Evolutionary conservation across 1,140 invertebrate species (phyloP), one percentile per base, ranked within the genome.

Genomic region (Ruditapes philippinarum): DNA sequence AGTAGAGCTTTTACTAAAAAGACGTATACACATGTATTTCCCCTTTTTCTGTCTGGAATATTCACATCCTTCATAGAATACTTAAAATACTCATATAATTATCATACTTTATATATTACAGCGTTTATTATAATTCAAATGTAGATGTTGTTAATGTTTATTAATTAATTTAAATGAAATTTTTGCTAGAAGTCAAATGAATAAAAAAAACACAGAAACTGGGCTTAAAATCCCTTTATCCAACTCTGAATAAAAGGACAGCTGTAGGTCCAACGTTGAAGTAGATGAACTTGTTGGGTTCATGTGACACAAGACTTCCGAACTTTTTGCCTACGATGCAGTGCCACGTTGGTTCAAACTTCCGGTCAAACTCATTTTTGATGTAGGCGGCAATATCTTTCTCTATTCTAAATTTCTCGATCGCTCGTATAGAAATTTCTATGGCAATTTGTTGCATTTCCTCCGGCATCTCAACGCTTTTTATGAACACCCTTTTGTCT

Each of bases 371-470:
- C 96, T 99, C 99, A 96, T 99, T 99, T 96, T 99, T 99, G 95
- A 99, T 99, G 95, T 97, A 99, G 57, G 98, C 98, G 25, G 99
- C 98, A 94, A 99, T 99, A 95, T 99, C 99, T 97, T 99, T 99
- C 96, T 99, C 99, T 96, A 99, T 99, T 96, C 99, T 99, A 96
- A 99, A 99, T 95, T 99, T 99, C 96, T 99, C 99, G 83, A 99
- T 97, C 9, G 99, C 99, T 91, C 99, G 99, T 79, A 99, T 99
- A 88, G 99, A 99, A 96, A 98, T 99, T 95, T 99, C 99, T 9
- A 99, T 99, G 91, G 99, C 99, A 96, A 99, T 99, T 96, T 99
- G 99, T 97, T 99, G 99, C 99, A 99, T 99, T 96, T 99, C 99
- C 96, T 99, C 99, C 88, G 98, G 98, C 99, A 99, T 99, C 96